Percentiles rank a stretch among this genome's conserved stretches.
Conservation (phyloP, 2,888 invertebrate genomes). For the Anoplius nigerrimus region DNA sequence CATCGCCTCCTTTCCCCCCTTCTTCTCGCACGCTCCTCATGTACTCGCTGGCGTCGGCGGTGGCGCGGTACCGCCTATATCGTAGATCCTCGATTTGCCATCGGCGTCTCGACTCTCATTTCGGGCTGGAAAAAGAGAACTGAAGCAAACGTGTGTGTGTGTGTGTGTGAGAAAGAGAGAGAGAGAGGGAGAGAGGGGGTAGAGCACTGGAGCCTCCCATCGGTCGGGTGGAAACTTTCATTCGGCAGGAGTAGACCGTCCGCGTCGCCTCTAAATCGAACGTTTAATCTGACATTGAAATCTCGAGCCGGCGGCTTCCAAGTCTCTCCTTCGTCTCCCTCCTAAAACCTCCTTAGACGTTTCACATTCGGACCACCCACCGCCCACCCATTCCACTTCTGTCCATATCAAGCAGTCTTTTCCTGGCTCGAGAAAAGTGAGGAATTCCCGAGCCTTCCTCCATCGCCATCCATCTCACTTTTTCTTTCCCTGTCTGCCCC, state of each 20-base stretch:
- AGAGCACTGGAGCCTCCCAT: conserved; percentile 1
- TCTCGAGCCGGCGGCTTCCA: conserved; percentile 24
- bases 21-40: background rate
- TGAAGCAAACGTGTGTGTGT: no score
- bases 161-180: no score
- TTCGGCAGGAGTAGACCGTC: background rate
- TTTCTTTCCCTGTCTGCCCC: no score
- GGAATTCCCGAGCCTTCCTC: conserved; percentile 8
- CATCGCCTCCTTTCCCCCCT: conserved; percentile 13
- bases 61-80: conserved; percentile 9
- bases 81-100: conserved; percentile 29
- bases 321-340: no score
- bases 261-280: conserved; percentile 37
- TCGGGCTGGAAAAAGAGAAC: background rate
- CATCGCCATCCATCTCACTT: background rate
- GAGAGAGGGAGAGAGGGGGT: no score
- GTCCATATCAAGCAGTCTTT: background rate
- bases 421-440: background rate
- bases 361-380: conserved; percentile 19
- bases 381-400: background rate
- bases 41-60: background rate
- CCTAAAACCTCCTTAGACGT: conserved; percentile 14
- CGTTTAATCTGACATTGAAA: conserved; percentile 43
- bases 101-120: conserved; percentile 24
- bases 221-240: conserved; percentile 25